phyloP scores from a whole-genome alignment of 2,888 invertebrate species.

The Synanthedon myopaeformis region DNA sequence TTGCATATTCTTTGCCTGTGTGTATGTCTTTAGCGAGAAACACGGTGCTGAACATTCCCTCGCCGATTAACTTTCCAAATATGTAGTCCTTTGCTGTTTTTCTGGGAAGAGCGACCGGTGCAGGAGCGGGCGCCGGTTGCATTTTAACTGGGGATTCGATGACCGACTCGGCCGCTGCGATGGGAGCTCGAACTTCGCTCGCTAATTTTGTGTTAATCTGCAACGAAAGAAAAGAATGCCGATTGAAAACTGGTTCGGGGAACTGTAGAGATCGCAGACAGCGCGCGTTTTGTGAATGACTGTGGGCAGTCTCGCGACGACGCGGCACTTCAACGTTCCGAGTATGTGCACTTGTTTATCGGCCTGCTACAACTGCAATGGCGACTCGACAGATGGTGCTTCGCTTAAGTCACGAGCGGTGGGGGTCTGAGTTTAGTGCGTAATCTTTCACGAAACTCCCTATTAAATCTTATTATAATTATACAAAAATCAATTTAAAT shows the following conservation, averaged over 20 bases:
- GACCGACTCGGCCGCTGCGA: conserved; percentile 66
- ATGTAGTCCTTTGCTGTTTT: conserved; percentile 89
- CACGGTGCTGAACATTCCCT: conserved; percentile 97
- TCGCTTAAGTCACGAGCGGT: conserved; percentile 31
- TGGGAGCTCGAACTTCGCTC: conserved; percentile 62
- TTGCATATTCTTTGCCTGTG: conserved; percentile 92
- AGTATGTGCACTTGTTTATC: conserved; percentile 47
- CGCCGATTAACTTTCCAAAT: conserved; percentile 95
- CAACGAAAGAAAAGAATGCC: conserved; percentile 11
- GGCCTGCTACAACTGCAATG: conserved; percentile 17
- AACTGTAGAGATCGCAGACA: conserved; percentile 12
- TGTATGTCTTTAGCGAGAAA: conserved; percentile 93
- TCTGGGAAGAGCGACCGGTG: conserved; percentile 64
- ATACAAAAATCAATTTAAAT: too few relatives aligned
- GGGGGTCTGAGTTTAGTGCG: conserved; percentile 30
- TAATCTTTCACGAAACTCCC: too few relatives aligned
- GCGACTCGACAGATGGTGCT: conserved; percentile 13
- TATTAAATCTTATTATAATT: too few relatives aligned
- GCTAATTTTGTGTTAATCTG: conserved; percentile 52
- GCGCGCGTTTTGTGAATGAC: conserved; percentile 12
- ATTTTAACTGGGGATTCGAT: conserved; percentile 62
- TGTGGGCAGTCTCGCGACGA: conserved; percentile 7
- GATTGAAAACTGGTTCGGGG: neutral
- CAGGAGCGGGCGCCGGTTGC: conserved; percentile 57
- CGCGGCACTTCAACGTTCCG: conserved; percentile 33